phyloP scores from a whole-genome alignment of 2,797 vertebrate species.

The Schizopygopsis malacanthus region DNA sequence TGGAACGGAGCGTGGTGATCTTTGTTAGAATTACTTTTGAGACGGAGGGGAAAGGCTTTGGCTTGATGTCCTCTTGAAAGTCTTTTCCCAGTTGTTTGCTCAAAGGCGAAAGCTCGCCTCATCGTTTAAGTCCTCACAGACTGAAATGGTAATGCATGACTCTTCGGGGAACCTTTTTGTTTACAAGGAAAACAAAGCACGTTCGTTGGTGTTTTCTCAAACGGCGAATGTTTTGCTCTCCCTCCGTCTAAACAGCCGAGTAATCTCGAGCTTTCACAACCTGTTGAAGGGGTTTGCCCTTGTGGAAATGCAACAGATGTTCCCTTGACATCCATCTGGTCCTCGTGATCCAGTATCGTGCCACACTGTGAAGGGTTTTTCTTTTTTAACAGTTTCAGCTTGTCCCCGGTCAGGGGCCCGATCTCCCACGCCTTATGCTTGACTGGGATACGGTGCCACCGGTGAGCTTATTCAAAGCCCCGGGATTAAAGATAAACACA shows the following conservation, averaged over 20 bases:
- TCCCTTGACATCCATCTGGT: slow-evolving; percentile 77
- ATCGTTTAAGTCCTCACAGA: slow-evolving; percentile 49
- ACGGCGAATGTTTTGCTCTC: slow-evolving; percentile 64
- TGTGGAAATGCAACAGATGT: slow-evolving; percentile 80
- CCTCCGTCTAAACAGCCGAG: slow-evolving; percentile 60
- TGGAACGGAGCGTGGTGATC: slow-evolving; percentile 38
- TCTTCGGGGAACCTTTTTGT: slow-evolving; percentile 72
- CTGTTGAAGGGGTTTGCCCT: slow-evolving; percentile 62
- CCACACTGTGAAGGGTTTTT: slow-evolving; percentile 56
- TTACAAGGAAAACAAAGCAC: slow-evolving; percentile 78
- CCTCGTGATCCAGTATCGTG: slow-evolving; percentile 68
- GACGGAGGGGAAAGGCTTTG: slow-evolving; percentile 47
- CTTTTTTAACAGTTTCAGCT: slow-evolving; percentile 50
- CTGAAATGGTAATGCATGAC: slow-evolving; percentile 75
- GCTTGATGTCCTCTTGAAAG: slow-evolving; percentile 55
- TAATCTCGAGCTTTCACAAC: slow-evolving; percentile 60
- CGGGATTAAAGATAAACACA: slow-evolving; percentile 63
- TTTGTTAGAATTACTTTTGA: slow-evolving; percentile 49
- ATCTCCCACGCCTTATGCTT: slow-evolving; percentile 31
- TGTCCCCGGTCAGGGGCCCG: slow-evolving; percentile 60
- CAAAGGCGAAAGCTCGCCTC: slow-evolving; percentile 57
- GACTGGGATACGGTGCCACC: slow-evolving; percentile 48
- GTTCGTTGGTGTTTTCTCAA: slow-evolving; percentile 73
- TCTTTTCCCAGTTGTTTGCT: slow-evolving; percentile 60
- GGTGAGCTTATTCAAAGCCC: slow-evolving; percentile 48